Base-by-base conservation (phyloP, 2,113 vertebrate genomes). In the Calonectris borealis region DNA sequence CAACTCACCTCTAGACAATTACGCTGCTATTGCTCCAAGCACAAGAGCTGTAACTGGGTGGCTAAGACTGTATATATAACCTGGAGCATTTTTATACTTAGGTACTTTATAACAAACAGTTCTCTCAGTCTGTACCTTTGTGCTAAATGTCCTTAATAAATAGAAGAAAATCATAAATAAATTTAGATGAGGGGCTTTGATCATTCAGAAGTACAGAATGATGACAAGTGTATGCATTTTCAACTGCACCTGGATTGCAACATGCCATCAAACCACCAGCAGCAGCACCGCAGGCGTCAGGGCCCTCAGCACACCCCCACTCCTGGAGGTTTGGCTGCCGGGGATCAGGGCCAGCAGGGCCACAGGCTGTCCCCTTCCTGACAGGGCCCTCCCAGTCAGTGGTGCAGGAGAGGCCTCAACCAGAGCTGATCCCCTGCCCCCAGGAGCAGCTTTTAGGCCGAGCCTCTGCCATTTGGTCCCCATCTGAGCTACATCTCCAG, bases 11-110 rank as follows among this genome's bases (percentile, higher is more conserved):
- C 31, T 38, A 60, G 64, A 54, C 24, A 69, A 29, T 77, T 57
- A 42, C 0, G 0, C 13, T 49, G 6, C 13, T 40, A 31, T 40
- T 85, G 9, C 22, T 60, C 11, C 52, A 79, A 82, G 55, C 4
- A 55, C 20, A 48, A 25, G 24, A 84, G 25, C 15, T 11, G 6
- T 54, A 78, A 77, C 1, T 84, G n/a, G 10, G 32, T 5, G 10
- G 10, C 15, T 58, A 66, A 77, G 51, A 21, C 36, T 19, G 14
- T 17, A 2, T 4, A 38, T 3, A 42, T 11, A 84, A 9, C 19
- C 15, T 54, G 26, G 40, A 90, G 22, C 38, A 87, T 40, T 52
- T 83, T 75, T 69, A 34, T 46, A 13, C 15, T 26, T 72, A 9
- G 0, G 7, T 73, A 51, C 10, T 73, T 69, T 16, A 4, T 57